phyloP scores from a whole-genome alignment of 1,140 invertebrate genomes.

The Drosophila repleta region DNA sequence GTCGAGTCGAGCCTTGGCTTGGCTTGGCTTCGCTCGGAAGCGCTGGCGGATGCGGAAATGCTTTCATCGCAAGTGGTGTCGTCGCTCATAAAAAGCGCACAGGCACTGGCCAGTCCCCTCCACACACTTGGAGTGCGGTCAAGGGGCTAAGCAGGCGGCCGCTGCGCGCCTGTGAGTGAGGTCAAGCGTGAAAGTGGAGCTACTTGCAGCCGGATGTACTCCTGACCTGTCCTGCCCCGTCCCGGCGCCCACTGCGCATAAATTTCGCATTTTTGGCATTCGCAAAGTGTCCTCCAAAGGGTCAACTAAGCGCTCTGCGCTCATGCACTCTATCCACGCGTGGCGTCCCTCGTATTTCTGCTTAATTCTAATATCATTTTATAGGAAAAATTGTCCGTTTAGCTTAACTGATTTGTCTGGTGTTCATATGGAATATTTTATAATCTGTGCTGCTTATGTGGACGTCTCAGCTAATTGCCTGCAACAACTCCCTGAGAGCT shows the following conservation, averaged over 20 bases:
- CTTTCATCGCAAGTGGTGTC: constrained; percentile 78
- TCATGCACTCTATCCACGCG: background rate
- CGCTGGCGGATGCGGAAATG: constrained; percentile 74
- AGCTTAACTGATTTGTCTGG: constrained; percentile 2
- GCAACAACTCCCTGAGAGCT: background rate
- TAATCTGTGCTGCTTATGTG: background rate
- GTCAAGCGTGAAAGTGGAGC: constrained; percentile 76
- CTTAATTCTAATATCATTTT: constrained; percentile 22
- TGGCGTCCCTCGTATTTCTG: constrained; percentile 1
- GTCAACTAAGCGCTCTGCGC: constrained; percentile 15
- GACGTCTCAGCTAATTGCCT: constrained; percentile 20
- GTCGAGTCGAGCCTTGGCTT: background rate
- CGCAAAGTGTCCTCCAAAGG: constrained; percentile 47
- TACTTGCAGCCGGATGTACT: constrained; percentile 62
- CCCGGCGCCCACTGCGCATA: constrained; percentile 46
- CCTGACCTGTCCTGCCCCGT: constrained; percentile 32
- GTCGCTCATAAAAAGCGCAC: constrained; percentile 69
- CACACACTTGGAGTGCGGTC: constrained; percentile 41
- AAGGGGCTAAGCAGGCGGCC: constrained; percentile 71
- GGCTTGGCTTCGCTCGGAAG: constrained; percentile 34
- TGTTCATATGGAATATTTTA: constrained; percentile 24
- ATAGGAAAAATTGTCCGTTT: background rate
- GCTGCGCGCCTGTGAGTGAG: constrained; percentile 57
- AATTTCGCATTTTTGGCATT: constrained; percentile 63
- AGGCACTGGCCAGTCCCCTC: constrained; percentile 1